Base-by-base conservation (phyloP, 2,797 vertebrate species). In the Echeneis naucrates region DNA sequence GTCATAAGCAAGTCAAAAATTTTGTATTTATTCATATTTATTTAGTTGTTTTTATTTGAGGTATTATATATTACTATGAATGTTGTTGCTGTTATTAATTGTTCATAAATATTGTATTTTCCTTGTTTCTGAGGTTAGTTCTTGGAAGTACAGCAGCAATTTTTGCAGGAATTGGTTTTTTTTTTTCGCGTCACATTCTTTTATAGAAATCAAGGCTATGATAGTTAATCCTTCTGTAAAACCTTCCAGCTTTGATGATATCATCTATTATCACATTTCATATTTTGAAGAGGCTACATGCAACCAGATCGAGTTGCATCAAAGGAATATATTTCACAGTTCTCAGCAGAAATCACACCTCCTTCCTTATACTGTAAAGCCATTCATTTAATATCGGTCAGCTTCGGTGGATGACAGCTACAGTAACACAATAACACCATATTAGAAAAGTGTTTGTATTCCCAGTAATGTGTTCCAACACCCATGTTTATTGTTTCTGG, bases 311-410 rank as follows among this genome's bases (percentile, higher is more conserved):
- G 10, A 1, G 52, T 78, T 64, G 6, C 23, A 59, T 35, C 62
- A 64, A 5, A 19, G 27, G 44, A 21, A 12, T 7, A 45, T 17
- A 13, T 6, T n/a, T n/a, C n/a, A n/a, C n/a, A n/a, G n/a, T n/a
- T n/a, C n/a, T n/a, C n/a, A n/a, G n/a, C n/a, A n/a, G n/a, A n/a
- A n/a, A n/a, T n/a, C n/a, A n/a, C n/a, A n/a, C n/a, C n/a, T n/a
- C 62, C 82, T 73, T 82, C 75, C 77, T 68, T 7, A 16, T 76
- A 37, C 70, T 63, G 47, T 50, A 67, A 76, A 11, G 21, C 30
- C 5, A 68, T 57, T 58, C 4, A 44, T 33, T 44, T 21, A 12
- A 21, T 16, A 6, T 2, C 1, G 0, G 32, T 24, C 16, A 51
- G 45, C 8, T 58, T 3, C 33, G 40, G 32, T 19, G 19, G 14